Base-by-base conservation (phyloP, 2,888 invertebrate genomes). In the Tipula unca region DNA sequence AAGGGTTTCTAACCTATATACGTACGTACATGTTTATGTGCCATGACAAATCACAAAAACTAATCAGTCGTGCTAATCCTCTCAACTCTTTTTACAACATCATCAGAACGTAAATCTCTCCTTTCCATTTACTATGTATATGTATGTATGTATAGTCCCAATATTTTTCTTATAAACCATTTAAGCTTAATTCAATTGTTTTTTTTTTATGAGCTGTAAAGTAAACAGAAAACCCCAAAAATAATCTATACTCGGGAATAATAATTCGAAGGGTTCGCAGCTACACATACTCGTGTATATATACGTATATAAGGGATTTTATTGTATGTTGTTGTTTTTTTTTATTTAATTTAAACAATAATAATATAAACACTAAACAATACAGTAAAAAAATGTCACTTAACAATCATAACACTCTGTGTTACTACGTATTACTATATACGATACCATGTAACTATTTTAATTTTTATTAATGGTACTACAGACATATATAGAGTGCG, bases 331-430 rank as follows among this genome's bases (percentile, higher is more conserved):
- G 20, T 69, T 69, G 69, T 69, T 69, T 69, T 25, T 69, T 69
- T 69, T 69, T 69, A 69, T 69, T 69, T 69, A 69, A 69, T 69
- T 69, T 69, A 69, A 69, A 69, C 69, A 69, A 69, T 69, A 69
- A 69, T 69, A 69, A 69, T 25, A 69, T 69, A 69, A 69, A 69
- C 69, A 69, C 69, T 69, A 69, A 69, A 69, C 69, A 69, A 69
- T 25, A 8, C 25, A 69, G 25, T 8, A 69, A 69, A 25, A 32
- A 69, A 69, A 69, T 69, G 69, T 69, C 69, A 69, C 69, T 69
- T 69, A 69, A 69, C 69, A 69, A 69, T 69, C 69, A 69, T 69
- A 69, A 69, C 69, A 69, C 69, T 69, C 25, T 10, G 25, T 69
- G 25, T 69, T 69, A 25, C 69, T 69, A 69, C 69, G 69, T 69